Base-by-base conservation (phyloP, 2,113 vertebrate species). In the Pseudorhombus dupliciocellatus region DNA sequence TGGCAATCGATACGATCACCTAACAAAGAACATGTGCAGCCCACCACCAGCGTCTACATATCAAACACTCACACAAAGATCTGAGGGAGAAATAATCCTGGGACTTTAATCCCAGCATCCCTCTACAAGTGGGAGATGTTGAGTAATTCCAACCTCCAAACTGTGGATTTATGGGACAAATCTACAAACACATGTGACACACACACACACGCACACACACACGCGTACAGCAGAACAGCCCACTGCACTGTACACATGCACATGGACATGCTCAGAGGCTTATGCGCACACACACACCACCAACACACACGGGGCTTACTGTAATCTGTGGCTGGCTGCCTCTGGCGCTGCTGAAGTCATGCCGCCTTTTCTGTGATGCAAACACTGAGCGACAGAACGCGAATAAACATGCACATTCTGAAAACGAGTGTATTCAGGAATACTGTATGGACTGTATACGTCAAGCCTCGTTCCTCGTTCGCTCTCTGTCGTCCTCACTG, bases 91-190 rank as follows among this genome's bases (percentile, higher is more conserved):
- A 79, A 74, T 91, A 87, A 90, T 91, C 90, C 84, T 1, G 24
- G 57, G 66, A 70, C 63, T 70, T 77, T 86, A 85, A 90, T 84
- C 84, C 75, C 56, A 67, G 52, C 70, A 77, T 67, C 64, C 28
- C 61, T 69, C 68, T 61, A 60, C 80, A 78, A 89, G 63, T 78
- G 54, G 40, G 72, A 75, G 64, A 78, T 77, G 71, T 62, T 70
- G 66, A 86, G 69, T 87, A 88, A 88, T 84, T 86, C 76, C 83
- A 84, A 63, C 75, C 87, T 89, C 83, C 86, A 84, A 84, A 81
- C 56, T 65, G 48, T 55, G 78, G 87, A 86, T 87, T 90, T 85
- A 77, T 48, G 55, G 63, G 67, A 59, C 71, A 61, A 70, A 59
- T 37, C 44, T 71, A 79, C 70, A 77, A 68, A 65, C 73, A 83